Evolutionary conservation across 2,113 vertebrate species (phyloP), one percentile per base, ranked within the genome.

Genomic region (Hemiscyllium ocellatum): DNA sequence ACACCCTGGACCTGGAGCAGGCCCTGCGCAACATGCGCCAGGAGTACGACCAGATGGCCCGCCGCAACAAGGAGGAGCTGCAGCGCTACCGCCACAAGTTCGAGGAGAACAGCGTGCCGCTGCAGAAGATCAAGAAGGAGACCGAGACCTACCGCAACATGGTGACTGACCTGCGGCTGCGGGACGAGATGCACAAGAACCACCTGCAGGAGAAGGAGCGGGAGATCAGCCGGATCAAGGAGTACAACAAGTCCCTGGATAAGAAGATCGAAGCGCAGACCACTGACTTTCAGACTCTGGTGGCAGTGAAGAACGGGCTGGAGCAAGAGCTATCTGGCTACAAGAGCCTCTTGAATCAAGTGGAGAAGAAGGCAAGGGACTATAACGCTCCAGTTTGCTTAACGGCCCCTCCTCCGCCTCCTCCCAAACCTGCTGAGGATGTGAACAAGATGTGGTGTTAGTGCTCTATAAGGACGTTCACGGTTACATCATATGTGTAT

Each of bases 151-250:
- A 52, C 94, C 94, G 94, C 69, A 72, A 12, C 69, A 13, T 47
- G 4, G 37, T 76, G 8, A 76, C 68, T 13, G 94, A 95, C 47
- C 69, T 95, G 69, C 42, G 94, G 47, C 68, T 95, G 37, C 69
- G 94, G 42, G 94, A 76, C 69, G 94, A 95, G 47, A 50, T 95
- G 94, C 94, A 95, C 68, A 72, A 76, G 42, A 76, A 17, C 94
- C 94, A 95, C 42, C 42, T 76, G 68, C 94, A 95, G 66, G 94
- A 95, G 94, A 95, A 95, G 94, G 94, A 95, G 94, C 94, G 94
- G 26, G 94, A 95, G 94, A 76, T 52, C 68, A 29, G 15, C 69
- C 66, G 94, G 8, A 76, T 95, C 68, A 70, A 50, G 12, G 94
- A 95, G 26, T 76, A 95, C 69, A 72, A 95, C 47, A 95, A 95